Base-by-base conservation (phyloP, 2,888 invertebrate genomes). In the Sturmia bella region DNA sequence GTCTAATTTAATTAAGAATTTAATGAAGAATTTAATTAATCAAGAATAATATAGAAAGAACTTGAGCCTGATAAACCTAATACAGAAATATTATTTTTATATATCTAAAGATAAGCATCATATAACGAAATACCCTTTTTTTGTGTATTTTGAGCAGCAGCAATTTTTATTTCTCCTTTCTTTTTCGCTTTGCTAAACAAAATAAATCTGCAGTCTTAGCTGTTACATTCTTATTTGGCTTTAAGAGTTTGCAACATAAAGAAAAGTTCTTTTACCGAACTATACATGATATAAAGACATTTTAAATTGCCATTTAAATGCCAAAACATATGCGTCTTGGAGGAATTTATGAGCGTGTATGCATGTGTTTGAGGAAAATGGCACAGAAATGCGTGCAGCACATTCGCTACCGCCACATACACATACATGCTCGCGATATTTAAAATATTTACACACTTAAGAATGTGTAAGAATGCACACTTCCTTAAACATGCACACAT, bases 271-370 rank as follows among this genome's bases (percentile, higher is more conserved):
- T 19, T 56, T 66, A 52, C 56, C 4, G 27, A 59, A 64, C 37
- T 64, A 32, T 61, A 15, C 50, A 43, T 54, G 37, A 52, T 37
- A 74, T 83, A 48, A 76, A 80, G 64, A 74, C 78, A 70, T 78
- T 82, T 78, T 70, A 82, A 82, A 82, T 82, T 78, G 78, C 64
- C 66, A 78, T 82, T 82, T 82, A 78, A 82, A 82, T 69, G 74
- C 63, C 77, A 74, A 70, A 74, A 82, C 82, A 78, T 78, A 69
- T 74, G 82, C 59, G 56, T 74, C 81, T 69, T 76, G 78, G 52
- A 66, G 43, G 48, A 57, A 68, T 72, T 24, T 69, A 32, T 32
- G 32, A 32, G 3, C 3, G 1, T 32, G 32, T 32, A 1, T 32
- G 32, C 43, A 43, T 68, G 43, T n/a, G 56, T 37, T n/a, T 27